Evolutionary conservation across 2,113 vertebrate species (phyloP).

Genomic region (Climacteris rufus): DNA sequence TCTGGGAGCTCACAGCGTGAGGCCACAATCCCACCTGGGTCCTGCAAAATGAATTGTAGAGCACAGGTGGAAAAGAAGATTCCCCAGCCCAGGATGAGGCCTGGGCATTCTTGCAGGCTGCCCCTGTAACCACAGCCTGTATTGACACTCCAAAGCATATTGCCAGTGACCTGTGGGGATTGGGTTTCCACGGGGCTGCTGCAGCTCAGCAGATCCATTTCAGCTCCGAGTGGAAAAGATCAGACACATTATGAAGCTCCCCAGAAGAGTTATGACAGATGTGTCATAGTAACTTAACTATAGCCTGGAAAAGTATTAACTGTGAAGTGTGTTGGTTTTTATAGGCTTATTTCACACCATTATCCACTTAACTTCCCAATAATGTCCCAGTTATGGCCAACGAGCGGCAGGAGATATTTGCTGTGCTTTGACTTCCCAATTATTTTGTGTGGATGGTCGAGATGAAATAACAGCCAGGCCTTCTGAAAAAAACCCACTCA

Average conservation of each 20-base stretch:
- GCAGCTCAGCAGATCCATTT: constrained; percentile 37
- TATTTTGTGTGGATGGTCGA: neutral
- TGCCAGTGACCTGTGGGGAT: constrained; percentile 31
- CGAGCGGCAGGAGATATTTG: constrained; percentile 20
- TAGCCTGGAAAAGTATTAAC: constrained; percentile 38
- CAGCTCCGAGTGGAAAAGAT: neutral
- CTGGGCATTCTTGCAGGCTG: neutral
- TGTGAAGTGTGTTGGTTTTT: constrained; percentile 57
- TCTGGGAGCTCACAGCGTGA: neutral
- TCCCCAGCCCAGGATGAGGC: neutral
- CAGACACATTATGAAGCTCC: constrained; percentile 34
- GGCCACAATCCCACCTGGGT: neutral
- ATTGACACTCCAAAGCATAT: constrained; percentile 24
- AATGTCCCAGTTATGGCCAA: neutral
- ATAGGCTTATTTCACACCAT: constrained; percentile 52
- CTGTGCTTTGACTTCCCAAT: constrained; percentile 32
- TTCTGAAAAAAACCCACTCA: neutral
- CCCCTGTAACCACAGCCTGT: neutral
- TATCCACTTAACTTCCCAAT: constrained; percentile 55
- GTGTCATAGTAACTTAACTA: constrained; percentile 51
- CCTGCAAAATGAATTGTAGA: neutral
- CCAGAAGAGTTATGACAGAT: constrained; percentile 59
- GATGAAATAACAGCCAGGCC: constrained; percentile 24
- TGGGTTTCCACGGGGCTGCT: constrained; percentile 23
- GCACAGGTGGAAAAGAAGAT: constrained; percentile 37